These are phyloP conservation scores for Drosophila repletoides DNA, from an alignment of 1,140 invertebrate species.

Conservation along the genomic window DNA sequence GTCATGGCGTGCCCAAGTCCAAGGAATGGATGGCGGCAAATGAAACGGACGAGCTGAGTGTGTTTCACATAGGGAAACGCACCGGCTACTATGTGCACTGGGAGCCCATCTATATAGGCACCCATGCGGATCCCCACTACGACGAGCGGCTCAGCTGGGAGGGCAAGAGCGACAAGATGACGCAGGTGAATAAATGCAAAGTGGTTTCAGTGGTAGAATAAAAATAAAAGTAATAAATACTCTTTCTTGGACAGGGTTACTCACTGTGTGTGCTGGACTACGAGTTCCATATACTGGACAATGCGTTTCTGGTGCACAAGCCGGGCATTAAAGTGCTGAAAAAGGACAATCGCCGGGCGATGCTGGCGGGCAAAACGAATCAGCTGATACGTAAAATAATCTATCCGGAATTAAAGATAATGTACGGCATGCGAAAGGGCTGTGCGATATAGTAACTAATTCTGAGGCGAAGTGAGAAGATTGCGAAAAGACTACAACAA, in stretches of 20 bases:
- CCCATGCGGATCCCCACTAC: slow-evolving; percentile 93
- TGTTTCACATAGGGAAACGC: slow-evolving; percentile 93
- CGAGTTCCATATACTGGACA: slow-evolving; percentile 94
- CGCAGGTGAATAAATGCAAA: slow-evolving; percentile 86
- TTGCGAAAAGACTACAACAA: slow-evolving; percentile 2
- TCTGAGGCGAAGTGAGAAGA: slow-evolving; percentile 50
- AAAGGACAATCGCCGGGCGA: slow-evolving; percentile 89
- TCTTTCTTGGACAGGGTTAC: slow-evolving; percentile 88
- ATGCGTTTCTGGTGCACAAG: slow-evolving; percentile 93
- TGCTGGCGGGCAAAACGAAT: slow-evolving; percentile 90
- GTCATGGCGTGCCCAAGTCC: slow-evolving; percentile 93
- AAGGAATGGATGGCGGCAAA: slow-evolving; percentile 91
- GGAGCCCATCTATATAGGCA: slow-evolving; percentile 95
- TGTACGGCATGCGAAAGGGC: slow-evolving; percentile 90
- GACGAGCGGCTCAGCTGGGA: slow-evolving; percentile 95
- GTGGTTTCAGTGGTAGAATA: no score
- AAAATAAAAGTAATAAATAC: slow-evolving; percentile 30
- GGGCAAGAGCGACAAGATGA: slow-evolving; percentile 96
- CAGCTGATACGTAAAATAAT: slow-evolving; percentile 91
- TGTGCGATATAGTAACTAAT: slow-evolving; percentile 89
- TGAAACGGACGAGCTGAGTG: slow-evolving; percentile 87
- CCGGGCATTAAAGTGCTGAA: slow-evolving; percentile 92
- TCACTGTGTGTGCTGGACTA: slow-evolving; percentile 93
- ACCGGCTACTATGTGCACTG: slow-evolving; percentile 91
- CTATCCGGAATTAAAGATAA: slow-evolving; percentile 91